Conservation (phyloP, 2,888 invertebrate genomes). For the Xanthorhoe spadicearia region DNA sequence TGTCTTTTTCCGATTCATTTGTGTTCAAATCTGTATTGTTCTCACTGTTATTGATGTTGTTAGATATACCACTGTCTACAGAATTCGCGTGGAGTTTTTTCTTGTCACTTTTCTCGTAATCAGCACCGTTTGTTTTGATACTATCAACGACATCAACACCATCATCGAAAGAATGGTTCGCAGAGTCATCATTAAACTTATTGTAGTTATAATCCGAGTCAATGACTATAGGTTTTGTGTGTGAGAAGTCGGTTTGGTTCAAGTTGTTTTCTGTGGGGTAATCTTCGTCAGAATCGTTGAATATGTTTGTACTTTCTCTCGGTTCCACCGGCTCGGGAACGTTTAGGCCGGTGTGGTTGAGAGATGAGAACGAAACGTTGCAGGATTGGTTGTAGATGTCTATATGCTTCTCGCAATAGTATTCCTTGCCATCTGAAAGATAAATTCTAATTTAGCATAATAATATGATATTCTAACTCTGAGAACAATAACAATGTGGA, state of each 20-base stretch:
- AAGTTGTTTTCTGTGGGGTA: slow-evolving; percentile 79
- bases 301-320: slow-evolving; percentile 64
- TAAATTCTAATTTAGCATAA: neutral
- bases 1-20: slow-evolving; percentile 56
- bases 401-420: slow-evolving; percentile 78
- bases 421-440: slow-evolving; percentile 75
- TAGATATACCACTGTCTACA: slow-evolving; percentile 77
- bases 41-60: slow-evolving; percentile 61
- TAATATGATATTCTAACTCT: too few species aligned
- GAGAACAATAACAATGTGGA: too few species aligned
- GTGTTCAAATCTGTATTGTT: slow-evolving; percentile 34
- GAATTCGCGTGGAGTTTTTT: slow-evolving; percentile 75
- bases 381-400: slow-evolving; percentile 76
- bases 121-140: slow-evolving; percentile 54
- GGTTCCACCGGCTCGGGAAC: slow-evolving; percentile 76
- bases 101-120: slow-evolving; percentile 56
- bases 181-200: slow-evolving; percentile 71
- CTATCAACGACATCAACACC: slow-evolving; percentile 76
- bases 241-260: slow-evolving; percentile 78
- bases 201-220: slow-evolving; percentile 73
- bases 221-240: slow-evolving; percentile 77
- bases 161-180: slow-evolving; percentile 78
- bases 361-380: slow-evolving; percentile 74
- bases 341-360: slow-evolving; percentile 74
- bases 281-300: slow-evolving; percentile 75